A percentile compares a stretch with the other conserved stretches of the same genome.
Conservation (phyloP, 2,113 vertebrate species). For the Epinephelus fuscoguttatus region DNA sequence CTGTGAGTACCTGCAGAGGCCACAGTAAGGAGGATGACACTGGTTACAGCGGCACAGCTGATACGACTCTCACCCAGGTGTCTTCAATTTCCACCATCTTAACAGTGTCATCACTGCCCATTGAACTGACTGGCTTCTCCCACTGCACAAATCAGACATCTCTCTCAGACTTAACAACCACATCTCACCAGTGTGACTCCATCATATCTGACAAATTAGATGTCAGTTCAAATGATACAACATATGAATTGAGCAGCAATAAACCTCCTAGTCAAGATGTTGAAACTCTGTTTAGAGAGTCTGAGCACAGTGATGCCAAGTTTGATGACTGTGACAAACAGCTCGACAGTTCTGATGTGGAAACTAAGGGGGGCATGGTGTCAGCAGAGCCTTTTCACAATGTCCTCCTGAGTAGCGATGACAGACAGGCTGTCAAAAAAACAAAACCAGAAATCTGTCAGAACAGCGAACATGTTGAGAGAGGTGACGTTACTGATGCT, state of each 20-base stretch:
- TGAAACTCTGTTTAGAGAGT: background rate
- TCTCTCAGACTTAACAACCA: background rate
- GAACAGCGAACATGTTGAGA: background rate
- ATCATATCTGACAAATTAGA: constrained; percentile 12
- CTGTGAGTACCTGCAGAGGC: constrained; percentile 1
- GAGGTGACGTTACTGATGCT: background rate
- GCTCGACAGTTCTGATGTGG: background rate
- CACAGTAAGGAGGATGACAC: background rate
- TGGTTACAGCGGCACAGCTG: background rate
- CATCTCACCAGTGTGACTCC: background rate
- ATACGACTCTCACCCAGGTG: constrained; percentile 1
- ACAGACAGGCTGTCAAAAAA: background rate
- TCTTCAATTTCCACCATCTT: constrained; percentile 30
- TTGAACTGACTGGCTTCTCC: constrained; percentile 1
- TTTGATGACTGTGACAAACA: background rate
- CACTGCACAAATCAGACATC: background rate
- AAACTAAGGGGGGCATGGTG: background rate
- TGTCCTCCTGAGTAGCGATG: background rate
- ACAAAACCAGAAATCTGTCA: background rate
- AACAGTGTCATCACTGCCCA: background rate
- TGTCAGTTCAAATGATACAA: background rate
- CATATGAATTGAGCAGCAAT: background rate
- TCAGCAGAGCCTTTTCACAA: background rate
- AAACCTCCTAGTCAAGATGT: background rate
- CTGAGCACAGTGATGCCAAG: background rate